Conservation (phyloP, 1,140 invertebrate species). For the Temnothorax longispinosus region DNA sequence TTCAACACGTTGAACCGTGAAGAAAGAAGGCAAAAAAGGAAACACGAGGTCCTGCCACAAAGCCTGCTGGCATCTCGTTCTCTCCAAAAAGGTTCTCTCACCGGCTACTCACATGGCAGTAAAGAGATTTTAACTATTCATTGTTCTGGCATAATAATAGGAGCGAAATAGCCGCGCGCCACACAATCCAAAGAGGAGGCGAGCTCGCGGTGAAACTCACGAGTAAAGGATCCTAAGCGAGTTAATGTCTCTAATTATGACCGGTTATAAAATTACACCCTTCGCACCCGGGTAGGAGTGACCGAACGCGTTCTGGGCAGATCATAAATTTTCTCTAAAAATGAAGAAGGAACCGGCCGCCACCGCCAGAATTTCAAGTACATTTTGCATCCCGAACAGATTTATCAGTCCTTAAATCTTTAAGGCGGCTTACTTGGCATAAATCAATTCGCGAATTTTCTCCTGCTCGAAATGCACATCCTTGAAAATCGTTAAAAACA, state of each 20-base stretch:
- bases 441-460: conserved; percentile 46
- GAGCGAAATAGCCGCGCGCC: conserved; percentile 47
- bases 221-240: conserved; percentile 46
- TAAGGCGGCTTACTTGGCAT: neutral
- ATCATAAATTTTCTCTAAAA: conserved; percentile 61
- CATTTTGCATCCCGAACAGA: conserved; percentile 23
- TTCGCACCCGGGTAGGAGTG: conserved; percentile 65
- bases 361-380: conserved; percentile 34
- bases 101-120: conserved; percentile 8
- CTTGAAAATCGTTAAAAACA: conserved; percentile 20
- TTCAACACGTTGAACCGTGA: conserved; percentile 17
- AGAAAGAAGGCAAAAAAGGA: conserved; percentile 10
- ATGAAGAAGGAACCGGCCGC: neutral
- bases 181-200: conserved; percentile 7
- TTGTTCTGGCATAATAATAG: conserved; percentile 64
- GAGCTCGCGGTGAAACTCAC: conserved; percentile 18
- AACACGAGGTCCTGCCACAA: neutral
- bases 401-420: conserved; percentile 41
- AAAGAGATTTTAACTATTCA: conserved; percentile 66
- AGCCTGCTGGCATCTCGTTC: neutral
- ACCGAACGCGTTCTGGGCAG: conserved; percentile 54
- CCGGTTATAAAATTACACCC: conserved; percentile 66
- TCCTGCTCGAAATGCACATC: neutral
- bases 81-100: neutral
- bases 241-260: conserved; percentile 69